Evolutionary conservation across 2,888 invertebrate genomes (phyloP), one percentile per base, ranked within the genome.

Genomic region (Acrobasis suavella): DNA sequence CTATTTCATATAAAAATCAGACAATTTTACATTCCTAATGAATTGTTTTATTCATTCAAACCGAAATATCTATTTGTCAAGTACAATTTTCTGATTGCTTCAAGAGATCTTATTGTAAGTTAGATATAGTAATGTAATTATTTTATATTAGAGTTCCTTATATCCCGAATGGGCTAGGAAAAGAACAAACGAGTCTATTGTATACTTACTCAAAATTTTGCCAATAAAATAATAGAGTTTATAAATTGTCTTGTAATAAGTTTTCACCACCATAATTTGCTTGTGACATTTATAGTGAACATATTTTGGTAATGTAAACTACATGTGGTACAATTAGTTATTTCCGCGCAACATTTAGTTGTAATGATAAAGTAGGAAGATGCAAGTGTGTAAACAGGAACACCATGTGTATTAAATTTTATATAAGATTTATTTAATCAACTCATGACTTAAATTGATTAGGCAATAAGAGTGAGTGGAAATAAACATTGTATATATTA

Each of bases 401-500:
- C 84, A 87, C 82, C 72, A 74, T 80, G 78, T 83, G 84, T 87
- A 86, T 82, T 75, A 83, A 74, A 86, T 82, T 88, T 85, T 85
- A 79, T 83, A 81, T 88, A 86, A 85, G 85, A 77, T 88, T 90
- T 91, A 89, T 91, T 89, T 88, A 87, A 91, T 88, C 89, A 82
- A 87, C 87, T 89, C 89, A 89, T 88, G 87, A 89, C 86, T 89
- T 88, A 86, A 87, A 83, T 86, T 86, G 81, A 81, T 78, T 91
- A 91, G 89, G 80, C 81, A 75, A 67, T 89, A 90, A 89, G 89
- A 83, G 80, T 83, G 90, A 89, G 87, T 87, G 87, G 85, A 87
- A 86, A 83, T 81, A 83, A 88, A 89, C 85, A 86, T 85, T 91
- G 89, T 91, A 91, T 87, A 91, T 87, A 91, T n/a, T 92, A 91